A percentile compares a stretch with the other conserved stretches of the same genome.
Conservation (phyloP, 2,797 vertebrate species). For the Gymnoscopelus braueri region DNA sequence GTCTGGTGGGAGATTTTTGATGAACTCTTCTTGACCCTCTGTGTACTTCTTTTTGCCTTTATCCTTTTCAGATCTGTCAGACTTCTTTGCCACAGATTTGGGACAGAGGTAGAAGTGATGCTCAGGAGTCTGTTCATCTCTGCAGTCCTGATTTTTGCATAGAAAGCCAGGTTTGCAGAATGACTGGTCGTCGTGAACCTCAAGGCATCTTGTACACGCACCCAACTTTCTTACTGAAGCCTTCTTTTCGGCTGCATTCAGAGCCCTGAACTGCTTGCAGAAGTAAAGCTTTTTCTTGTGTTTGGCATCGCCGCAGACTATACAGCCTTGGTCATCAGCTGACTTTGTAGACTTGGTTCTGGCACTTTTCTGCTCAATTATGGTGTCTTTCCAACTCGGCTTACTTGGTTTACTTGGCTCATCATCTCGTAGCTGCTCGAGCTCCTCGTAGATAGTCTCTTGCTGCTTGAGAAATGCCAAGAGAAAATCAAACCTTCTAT, state of each 20-base stretch:
- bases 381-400: too few species aligned
- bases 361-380: too few species aligned
- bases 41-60: slow-evolving; percentile 3
- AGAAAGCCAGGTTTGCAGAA: slow-evolving; percentile 3
- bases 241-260: slow-evolving; percentile 20
- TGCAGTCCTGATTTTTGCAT: slow-evolving; percentile 14
- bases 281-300: slow-evolving; percentile 30
- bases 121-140: neutral
- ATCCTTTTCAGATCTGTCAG: neutral
- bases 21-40: slow-evolving; percentile 27
- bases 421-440: too few species aligned
- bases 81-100: neutral
- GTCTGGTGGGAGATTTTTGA: neutral
- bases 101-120: slow-evolving; percentile 41
- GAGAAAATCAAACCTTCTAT: too few species aligned
- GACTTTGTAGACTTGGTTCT: too few species aligned
- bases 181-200: slow-evolving; percentile 11
- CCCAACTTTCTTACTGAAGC: slow-evolving; percentile 9
- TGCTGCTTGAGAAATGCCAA: too few species aligned
- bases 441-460: too few species aligned
- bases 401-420: too few species aligned
- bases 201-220: slow-evolving; percentile 2
- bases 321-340: too few species aligned
- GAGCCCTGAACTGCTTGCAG: slow-evolving; percentile 16
- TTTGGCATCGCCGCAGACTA: too few species aligned